Evolutionary conservation across 2,888 invertebrate species (phyloP).

Genomic region (Eilema caniola): DNA sequence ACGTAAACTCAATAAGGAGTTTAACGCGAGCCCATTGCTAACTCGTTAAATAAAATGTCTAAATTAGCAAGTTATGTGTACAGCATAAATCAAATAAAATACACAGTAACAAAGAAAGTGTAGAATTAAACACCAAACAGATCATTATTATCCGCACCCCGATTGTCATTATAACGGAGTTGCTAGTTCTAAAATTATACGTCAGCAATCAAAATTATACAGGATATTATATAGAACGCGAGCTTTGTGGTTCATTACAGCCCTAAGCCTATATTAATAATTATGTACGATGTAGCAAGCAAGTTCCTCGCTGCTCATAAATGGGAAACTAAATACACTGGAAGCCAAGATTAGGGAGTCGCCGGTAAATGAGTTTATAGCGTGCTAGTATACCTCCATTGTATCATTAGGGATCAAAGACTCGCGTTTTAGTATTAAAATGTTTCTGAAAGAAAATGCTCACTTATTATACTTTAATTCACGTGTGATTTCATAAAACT

Average conservation of each 20-base stretch:
- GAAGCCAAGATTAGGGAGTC: conserved; percentile 72
- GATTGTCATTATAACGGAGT: conserved; percentile 36
- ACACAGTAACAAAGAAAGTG: conserved; percentile 17
- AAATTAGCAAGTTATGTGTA: neutral
- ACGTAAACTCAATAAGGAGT: neutral
- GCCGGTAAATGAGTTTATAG: conserved; percentile 80
- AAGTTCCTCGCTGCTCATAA: conserved; percentile 69
- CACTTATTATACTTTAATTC: conserved; percentile 49
- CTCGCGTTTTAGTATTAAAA: conserved; percentile 57
- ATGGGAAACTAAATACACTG: conserved; percentile 78
- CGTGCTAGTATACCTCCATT: conserved; percentile 73
- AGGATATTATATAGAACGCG: conserved; percentile 41
- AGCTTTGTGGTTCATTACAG: conserved; percentile 62
- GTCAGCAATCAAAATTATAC: conserved; percentile 46
- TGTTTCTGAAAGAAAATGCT: conserved; percentile 52
- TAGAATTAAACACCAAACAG: conserved; percentile 31
- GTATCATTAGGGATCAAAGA: conserved; percentile 68
- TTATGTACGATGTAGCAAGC: conserved; percentile 50
- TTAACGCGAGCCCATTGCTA: no score
- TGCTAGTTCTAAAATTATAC: conserved; percentile 53
- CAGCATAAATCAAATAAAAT: neutral
- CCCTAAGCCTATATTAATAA: conserved; percentile 67
- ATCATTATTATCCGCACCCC: conserved; percentile 38
- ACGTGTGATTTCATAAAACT: conserved; percentile 21
- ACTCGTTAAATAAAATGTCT: neutral